These are phyloP conservation scores for Ashinkailepas kermadecensis DNA, from an alignment of 2,888 invertebrate genomes.

Conservation along the genomic window DNA sequence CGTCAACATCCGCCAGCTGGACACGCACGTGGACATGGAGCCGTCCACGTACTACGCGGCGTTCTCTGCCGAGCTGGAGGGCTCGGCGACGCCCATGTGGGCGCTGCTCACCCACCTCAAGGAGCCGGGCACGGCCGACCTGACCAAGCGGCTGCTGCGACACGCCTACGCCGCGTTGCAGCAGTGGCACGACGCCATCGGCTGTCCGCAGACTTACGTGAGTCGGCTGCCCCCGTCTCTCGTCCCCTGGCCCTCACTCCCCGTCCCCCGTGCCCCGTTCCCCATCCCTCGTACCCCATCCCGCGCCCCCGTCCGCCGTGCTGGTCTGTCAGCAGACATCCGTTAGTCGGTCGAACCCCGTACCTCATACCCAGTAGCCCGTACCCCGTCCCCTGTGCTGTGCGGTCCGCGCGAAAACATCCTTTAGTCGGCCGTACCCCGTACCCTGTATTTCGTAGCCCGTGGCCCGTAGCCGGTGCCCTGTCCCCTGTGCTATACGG, in stretches of 20 bases:
- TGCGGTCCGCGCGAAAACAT: no score
- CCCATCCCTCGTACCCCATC: no score
- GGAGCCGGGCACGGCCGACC: constrained; percentile 58
- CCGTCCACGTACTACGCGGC: constrained; percentile 96
- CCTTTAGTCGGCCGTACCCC: no score
- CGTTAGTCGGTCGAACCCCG: no score
- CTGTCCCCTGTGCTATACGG: no score
- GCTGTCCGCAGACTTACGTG: constrained; percentile 45
- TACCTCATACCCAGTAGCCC: no score
- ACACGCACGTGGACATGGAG: constrained; percentile 91
- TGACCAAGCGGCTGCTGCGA: constrained; percentile 65
- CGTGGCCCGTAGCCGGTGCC: no score
- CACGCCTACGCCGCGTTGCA: constrained; percentile 70
- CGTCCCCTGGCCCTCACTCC: no score
- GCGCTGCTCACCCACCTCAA: constrained; percentile 81
- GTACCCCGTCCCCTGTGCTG: no score
- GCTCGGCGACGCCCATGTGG: constrained; percentile 97
- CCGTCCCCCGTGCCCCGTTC: no score
- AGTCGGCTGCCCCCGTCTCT: constrained; percentile 55
- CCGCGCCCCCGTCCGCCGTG: constrained; percentile 52
- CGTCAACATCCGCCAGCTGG: constrained; percentile 82
- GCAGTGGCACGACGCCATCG: constrained; percentile 81
- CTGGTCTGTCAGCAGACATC: no score
- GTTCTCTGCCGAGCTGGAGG: constrained; percentile 94
- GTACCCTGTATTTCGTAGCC: no score